Evolutionary conservation across 1,140 invertebrate species (phyloP).

Genomic region (Sitobion miscanthi): DNA sequence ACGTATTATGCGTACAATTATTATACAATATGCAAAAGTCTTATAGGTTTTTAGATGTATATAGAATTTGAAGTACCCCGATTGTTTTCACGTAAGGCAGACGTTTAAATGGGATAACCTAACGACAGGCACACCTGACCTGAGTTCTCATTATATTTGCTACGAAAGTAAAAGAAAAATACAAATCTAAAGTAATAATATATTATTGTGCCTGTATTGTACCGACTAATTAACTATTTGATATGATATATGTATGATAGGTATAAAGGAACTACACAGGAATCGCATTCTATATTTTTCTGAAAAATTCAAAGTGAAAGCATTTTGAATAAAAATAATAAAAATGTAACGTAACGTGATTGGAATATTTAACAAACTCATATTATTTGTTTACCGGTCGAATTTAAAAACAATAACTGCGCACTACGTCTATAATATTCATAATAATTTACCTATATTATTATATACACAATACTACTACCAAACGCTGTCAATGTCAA

Average conservation of each 20-base stretch:
- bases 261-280: background rate
- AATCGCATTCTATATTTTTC: background rate
- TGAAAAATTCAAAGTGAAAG: background rate
- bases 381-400: background rate
- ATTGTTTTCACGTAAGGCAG: background rate
- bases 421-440: too few relatives aligned
- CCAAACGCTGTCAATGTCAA: background rate
- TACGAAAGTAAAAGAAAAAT: background rate
- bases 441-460: too few relatives aligned
- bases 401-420: background rate
- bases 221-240: background rate
- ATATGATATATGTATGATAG: background rate
- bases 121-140: too few relatives aligned
- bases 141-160: too few relatives aligned
- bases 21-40: background rate
- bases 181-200: background rate
- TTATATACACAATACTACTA: background rate
- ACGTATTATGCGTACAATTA: background rate
- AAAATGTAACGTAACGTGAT: background rate
- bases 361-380: background rate
- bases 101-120: background rate
- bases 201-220: background rate
- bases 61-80: background rate
- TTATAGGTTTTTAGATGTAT: background rate
- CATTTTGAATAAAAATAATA: background rate